Evolutionary conservation across 2,888 invertebrate genomes (phyloP).

Genomic region (Phragmatobia fuliginosa): DNA sequence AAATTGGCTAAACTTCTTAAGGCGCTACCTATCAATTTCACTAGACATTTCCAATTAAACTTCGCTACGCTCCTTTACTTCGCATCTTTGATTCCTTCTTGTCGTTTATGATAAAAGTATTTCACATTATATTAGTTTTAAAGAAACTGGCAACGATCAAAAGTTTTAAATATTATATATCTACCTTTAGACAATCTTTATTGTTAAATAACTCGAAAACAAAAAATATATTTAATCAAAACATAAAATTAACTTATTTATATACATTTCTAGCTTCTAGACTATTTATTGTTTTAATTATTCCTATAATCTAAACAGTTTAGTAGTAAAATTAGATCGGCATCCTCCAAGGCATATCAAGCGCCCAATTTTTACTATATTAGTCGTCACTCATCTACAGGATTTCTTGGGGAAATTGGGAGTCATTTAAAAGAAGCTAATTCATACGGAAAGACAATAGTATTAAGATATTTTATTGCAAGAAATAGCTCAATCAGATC

Average conservation of each 20-base stretch:
- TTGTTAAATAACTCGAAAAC: no score
- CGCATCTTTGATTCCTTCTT: constrained; percentile 39
- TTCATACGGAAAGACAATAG: no score
- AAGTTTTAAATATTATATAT: background rate
- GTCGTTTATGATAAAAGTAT: background rate
- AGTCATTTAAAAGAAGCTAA: no score
- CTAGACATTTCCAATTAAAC: constrained; percentile 83
- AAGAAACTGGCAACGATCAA: background rate
- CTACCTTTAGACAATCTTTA: background rate
- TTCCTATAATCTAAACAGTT: background rate
- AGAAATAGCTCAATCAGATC: no score
- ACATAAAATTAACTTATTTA: background rate
- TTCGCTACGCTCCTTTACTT: constrained; percentile 62
- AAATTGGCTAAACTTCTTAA: constrained; percentile 75
- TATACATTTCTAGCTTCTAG: background rate
- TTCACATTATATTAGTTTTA: background rate
- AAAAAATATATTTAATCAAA: background rate
- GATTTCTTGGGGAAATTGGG: no score
- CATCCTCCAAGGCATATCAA: background rate
- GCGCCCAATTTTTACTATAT: background rate
- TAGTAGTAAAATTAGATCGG: background rate
- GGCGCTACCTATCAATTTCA: constrained; percentile 74
- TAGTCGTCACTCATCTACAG: background rate
- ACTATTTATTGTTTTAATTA: background rate
- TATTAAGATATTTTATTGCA: no score